Evolutionary conservation across 2,797 vertebrate species (phyloP), one percentile per base, ranked within the genome.

Genomic region (Myotis planiceps): DNA sequence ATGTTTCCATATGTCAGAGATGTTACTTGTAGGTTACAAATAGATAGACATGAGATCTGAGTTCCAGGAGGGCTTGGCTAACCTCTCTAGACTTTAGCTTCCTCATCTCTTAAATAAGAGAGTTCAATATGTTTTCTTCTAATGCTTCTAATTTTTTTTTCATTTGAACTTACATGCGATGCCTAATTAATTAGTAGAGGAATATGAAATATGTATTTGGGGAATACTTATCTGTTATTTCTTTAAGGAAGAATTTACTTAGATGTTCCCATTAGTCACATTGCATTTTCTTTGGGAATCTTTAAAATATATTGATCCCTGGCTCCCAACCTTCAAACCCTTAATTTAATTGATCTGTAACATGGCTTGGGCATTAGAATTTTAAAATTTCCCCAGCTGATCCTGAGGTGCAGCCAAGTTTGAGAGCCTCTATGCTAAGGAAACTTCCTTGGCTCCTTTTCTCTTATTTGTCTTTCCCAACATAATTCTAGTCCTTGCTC

Each of bases 171-270:
- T 68, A 60, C 45, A 2, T 60, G 13, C 9, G 34, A 86, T 78
- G 39, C 32, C 19, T 78, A 58, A 55, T 51, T 66, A 87, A 55
- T 32, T 80, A 42, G 60, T 82, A 78, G 15, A 92, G 23, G 71
- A 81, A 71, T 82, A 63, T 85, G 78, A 94, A 72, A 29, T 72
- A 10, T 53, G 25, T 29, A 60, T 85, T 66, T 86, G 15, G 34
- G 66, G 95, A 95, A 82, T 80, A 93, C 9, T 65, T 55, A 60
- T 65, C 23, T 75, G 9, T 32, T 90, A 87, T 51, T 58, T 53
- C 51, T 80, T 90, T 66, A 87, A 79, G 69, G 39, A 68, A 72
- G 68, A 29, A 14, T 45, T 34, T 51, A 13, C 32, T 78, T 83
- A 27, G 10, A n/a, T 88, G 29, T 74, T 60, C 32, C 32, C 12